Evolutionary conservation across 2,113 vertebrate species (phyloP).

Genomic region (Grammomys surdaster): DNA sequence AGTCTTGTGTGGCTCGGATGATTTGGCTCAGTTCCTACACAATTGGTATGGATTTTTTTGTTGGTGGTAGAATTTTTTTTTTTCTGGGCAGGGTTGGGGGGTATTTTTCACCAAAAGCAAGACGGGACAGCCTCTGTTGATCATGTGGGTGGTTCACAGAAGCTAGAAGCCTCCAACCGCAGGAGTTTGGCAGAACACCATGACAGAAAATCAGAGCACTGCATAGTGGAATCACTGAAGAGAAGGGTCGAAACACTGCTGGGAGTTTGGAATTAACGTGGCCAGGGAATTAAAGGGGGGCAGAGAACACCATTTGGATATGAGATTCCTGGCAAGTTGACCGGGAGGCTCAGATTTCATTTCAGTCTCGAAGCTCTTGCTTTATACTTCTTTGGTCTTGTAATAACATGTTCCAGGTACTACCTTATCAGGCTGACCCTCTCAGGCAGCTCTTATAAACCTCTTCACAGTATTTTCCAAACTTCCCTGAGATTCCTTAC

Average conservation of each 20-base stretch:
- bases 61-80: background rate
- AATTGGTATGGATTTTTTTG: conserved; percentile 49
- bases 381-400: background rate
- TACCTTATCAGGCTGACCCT: background rate
- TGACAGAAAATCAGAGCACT: conserved; percentile 53
- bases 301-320: background rate
- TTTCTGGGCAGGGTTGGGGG: too few relatives aligned
- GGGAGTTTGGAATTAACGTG: background rate
- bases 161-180: conserved; percentile 81
- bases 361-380: background rate
- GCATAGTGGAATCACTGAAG: background rate
- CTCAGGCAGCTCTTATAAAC: background rate
- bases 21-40: conserved; percentile 78
- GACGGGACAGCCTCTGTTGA: conserved; percentile 78
- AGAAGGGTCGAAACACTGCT: background rate
- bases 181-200: conserved; percentile 67
- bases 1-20: conserved; percentile 86
- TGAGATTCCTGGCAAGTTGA: conserved; percentile 30
- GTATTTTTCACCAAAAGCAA: conserved; percentile 77
- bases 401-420: fast-evolving
- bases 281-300: conserved; percentile 29
- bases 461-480: background rate
- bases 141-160: conserved; percentile 82
- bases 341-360: background rate
- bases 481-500: background rate